Evolutionary conservation across 2,888 invertebrate species (phyloP), one percentile per base, ranked within the genome.

Genomic region (Acleris emargana): DNA sequence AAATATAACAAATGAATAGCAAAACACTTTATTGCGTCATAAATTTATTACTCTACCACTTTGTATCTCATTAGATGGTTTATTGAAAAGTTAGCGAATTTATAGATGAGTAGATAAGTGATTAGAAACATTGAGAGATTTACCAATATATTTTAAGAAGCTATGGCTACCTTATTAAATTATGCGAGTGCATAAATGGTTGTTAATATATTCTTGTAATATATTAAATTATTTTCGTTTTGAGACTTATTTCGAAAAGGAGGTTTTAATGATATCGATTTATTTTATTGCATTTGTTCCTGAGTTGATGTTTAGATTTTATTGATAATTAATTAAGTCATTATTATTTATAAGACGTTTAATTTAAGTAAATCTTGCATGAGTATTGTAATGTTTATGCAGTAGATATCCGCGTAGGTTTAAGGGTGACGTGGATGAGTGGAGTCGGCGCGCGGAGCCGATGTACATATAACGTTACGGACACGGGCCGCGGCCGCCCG

Each of bases 281-380:
- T 88, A 91, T 89, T 91, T 88, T 91, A 91, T 89, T 92, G 92
- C 92, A 92, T 92, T 92, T 91, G 92, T 92, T 92, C 92, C 92
- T 92, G 92, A 91, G 87, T 89, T 91, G 89, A 89, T 86, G 88
- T 83, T 86, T 91, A 91, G 88, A 90, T 90, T 91, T 90, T 91
- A 91, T 90, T 81, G 72, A 81, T 81, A 70, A 73, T 71, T 80
- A 78, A 83, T 84, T 85, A 84, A 84, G 84, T 84, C 75, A 68
- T 71, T 67, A 68, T 86, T 79, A 81, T 84, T 86, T 76, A 70
- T 89, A 88, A 87, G 87, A 80, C 76, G 80, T 84, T 73, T 86
- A 83, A 11, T 61, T 32, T 81, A 77, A 80, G 73, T 87, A 86
- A 81, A 82, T 83, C 76, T 79, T 85, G 82, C 87, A 86, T 87